A percentile compares a stretch with the other conserved stretches of the same genome.
Evolutionary conservation across 2,113 vertebrate genomes (phyloP).

Genomic region (Tragelaphus scriptus): DNA sequence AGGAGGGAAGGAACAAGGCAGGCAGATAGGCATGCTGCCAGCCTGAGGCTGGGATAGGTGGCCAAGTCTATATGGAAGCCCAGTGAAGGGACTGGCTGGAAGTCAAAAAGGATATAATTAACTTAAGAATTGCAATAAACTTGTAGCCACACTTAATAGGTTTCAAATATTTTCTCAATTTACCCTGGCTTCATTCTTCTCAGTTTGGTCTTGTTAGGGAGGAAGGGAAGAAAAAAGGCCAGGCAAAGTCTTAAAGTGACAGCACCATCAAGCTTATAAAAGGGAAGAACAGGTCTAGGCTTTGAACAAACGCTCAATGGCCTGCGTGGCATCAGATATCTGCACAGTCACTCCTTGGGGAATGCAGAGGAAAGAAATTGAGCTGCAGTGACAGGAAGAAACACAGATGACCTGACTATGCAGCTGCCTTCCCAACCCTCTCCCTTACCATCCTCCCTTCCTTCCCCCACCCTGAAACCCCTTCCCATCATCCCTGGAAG

Average conservation of each 20-base stretch:
- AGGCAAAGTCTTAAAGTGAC: conserved; percentile 33
- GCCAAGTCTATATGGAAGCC: conserved; percentile 56
- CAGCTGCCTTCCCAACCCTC: not conserved
- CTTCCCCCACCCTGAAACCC: fast-evolving
- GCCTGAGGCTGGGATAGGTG: conserved; percentile 16
- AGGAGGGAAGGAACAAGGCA: not conserved
- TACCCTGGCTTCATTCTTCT: conserved; percentile 52
- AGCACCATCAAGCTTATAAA: not conserved
- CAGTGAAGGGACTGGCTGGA: conserved; percentile 62
- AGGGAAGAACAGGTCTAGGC: not conserved
- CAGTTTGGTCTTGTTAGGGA: not conserved
- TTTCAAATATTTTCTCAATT: conserved; percentile 63
- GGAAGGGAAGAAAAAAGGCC: not conserved
- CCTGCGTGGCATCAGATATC: not conserved
- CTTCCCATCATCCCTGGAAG: not conserved
- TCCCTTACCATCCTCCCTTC: not conserved
- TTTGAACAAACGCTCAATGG: not conserved
- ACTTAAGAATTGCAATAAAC: conserved; percentile 69
- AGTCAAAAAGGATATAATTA: conserved; percentile 73
- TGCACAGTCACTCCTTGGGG: not conserved
- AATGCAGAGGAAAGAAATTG: not conserved
- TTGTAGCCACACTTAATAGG: conserved; percentile 65
- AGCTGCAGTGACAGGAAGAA: not conserved
- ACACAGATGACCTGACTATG: not conserved
- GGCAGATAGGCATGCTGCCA: conserved; percentile 51